These are phyloP conservation scores for Thelaira solivaga DNA, from an alignment of 2,888 invertebrate species.

Conservation along the genomic window DNA sequence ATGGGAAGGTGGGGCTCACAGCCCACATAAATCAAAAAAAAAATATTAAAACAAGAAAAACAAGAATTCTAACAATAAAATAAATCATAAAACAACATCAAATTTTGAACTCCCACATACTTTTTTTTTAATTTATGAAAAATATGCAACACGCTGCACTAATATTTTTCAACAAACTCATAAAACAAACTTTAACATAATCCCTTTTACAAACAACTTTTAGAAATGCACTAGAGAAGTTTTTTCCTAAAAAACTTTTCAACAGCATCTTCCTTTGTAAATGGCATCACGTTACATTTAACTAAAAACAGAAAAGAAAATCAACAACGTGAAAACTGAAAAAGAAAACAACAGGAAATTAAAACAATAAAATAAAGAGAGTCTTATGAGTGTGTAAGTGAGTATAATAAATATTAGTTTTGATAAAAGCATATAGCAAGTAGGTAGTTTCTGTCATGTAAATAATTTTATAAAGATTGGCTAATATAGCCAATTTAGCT, in stretches of 20 bases:
- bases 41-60: too few species aligned
- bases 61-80: background rate
- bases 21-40: too few species aligned
- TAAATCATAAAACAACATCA: background rate
- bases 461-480: too few species aligned
- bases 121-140: constrained; percentile 7
- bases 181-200: constrained; percentile 7
- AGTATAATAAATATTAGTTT: too few species aligned
- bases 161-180: constrained; percentile 29
- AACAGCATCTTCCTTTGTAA: constrained; percentile 1
- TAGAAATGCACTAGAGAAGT: background rate
- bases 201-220: background rate
- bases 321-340: background rate
- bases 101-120: constrained; percentile 21
- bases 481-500: too few species aligned
- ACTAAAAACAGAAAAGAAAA: background rate
- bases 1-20: too few species aligned
- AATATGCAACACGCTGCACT: constrained; percentile 30
- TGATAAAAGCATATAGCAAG: background rate
- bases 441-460: background rate
- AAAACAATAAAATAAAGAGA: background rate
- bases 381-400: too few species aligned
- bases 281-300: constrained; percentile 33
- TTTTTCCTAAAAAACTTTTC: background rate
- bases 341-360: background rate